A percentile compares a stretch with the other conserved stretches of the same genome.
These are phyloP conservation scores for Chrysocyon brachyurus DNA, from an alignment of 2,797 vertebrate species.

Conservation along the genomic window DNA sequence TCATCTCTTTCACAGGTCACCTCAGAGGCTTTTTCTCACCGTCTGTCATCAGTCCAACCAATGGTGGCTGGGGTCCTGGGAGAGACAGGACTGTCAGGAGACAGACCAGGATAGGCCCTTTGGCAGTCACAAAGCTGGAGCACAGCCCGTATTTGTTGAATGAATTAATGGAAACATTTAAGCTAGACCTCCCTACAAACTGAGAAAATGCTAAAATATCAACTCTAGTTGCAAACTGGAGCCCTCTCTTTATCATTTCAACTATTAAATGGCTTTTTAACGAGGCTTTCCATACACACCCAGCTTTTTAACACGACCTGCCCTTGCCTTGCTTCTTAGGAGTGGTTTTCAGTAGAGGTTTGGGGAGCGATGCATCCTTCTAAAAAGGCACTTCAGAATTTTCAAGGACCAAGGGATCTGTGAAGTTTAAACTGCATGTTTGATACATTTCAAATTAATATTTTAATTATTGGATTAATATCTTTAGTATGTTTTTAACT, in stretches of 20 bases:
- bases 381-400: background rate
- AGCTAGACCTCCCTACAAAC: constrained; percentile 8
- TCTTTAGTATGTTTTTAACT: constrained; percentile 38
- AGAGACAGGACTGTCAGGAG: background rate
- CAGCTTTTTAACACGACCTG: background rate
- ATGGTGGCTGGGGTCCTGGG: background rate
- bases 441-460: background rate
- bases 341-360: background rate
- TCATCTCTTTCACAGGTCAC: background rate
- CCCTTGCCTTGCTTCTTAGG: background rate
- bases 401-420: background rate
- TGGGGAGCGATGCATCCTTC: background rate
- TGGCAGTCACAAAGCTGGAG: background rate
- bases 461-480: background rate
- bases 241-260: background rate
- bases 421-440: background rate
- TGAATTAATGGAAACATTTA: background rate
- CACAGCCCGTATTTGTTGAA: background rate
- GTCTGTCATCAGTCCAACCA: background rate
- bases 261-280: background rate
- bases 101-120: background rate
- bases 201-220: constrained; percentile 24
- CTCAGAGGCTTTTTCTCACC: background rate
- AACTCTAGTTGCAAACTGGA: background rate
- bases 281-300: background rate